Conservation (phyloP, 2,113 vertebrate species). For the Hippopotamus amphibius region DNA sequence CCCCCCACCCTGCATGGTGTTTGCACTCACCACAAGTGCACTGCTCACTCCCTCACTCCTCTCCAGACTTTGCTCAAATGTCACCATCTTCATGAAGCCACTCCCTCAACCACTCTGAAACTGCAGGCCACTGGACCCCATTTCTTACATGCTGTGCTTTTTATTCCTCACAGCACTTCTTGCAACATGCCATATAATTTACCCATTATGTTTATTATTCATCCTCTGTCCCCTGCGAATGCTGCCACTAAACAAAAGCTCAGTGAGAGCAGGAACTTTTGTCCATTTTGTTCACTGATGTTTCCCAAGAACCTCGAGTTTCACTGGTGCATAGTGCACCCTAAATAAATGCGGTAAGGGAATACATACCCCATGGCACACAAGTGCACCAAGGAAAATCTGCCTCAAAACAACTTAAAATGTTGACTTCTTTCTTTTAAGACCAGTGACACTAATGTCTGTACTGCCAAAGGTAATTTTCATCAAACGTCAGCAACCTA, state of each 20-base stretch:
- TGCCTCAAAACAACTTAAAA: neutral
- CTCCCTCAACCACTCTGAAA: neutral
- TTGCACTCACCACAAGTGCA: no score
- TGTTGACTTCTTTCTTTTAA: neutral
- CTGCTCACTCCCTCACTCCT: neutral
- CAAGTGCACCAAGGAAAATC: no score
- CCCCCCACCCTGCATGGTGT: accelerated
- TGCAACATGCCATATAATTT: accelerated
- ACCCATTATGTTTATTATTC: no score
- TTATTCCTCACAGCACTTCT: accelerated
- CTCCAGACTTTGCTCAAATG: neutral
- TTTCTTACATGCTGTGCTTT: neutral
- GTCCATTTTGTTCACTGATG: neutral
- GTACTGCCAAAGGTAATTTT: neutral
- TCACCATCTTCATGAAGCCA: neutral
- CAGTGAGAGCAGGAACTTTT: no score
- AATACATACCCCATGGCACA: neutral
- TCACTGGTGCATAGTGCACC: neutral
- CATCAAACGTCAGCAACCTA: neutral
- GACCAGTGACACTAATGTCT: neutral
- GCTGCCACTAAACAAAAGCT: neutral
- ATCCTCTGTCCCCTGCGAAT: neutral
- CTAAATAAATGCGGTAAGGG: neutral
- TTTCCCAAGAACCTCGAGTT: neutral
- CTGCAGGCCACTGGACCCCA: neutral